These are phyloP conservation scores for Linnaemya vulpina DNA, from an alignment of 2,888 invertebrate genomes.

Conservation along the genomic window DNA sequence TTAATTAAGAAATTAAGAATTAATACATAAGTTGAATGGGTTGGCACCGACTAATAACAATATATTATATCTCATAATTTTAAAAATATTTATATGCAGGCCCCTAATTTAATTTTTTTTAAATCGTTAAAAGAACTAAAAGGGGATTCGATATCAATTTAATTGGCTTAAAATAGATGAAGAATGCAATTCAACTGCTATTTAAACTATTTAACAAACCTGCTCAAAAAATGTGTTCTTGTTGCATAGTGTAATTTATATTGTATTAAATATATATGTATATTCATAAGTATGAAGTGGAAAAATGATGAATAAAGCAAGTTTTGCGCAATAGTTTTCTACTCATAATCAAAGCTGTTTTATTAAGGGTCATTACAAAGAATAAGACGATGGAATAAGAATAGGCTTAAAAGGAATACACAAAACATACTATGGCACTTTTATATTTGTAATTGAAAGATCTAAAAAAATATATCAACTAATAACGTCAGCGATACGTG, in stretches of 20 bases:
- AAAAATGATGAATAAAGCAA: constrained; percentile 47
- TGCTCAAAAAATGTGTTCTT: no score
- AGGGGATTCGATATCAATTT: no score
- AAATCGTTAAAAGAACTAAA: no score
- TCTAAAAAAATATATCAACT: background rate
- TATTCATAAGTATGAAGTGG: background rate
- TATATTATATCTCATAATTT: no score
- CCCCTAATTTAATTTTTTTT: no score
- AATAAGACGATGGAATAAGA: constrained; percentile 10
- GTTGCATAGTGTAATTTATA: background rate
- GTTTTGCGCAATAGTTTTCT: constrained; percentile 33
- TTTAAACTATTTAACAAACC: no score
- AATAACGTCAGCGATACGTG: constrained; percentile 49
- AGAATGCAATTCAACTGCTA: no score
- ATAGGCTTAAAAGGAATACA: background rate
- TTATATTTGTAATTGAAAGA: constrained; percentile 8
- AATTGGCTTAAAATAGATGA: no score
- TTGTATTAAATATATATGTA: background rate
- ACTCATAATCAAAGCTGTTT: constrained; percentile 1
- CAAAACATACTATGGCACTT: background rate
- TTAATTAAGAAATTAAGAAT: no score
- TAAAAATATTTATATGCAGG: no score
- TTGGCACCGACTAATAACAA: no score
- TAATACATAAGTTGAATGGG: no score
- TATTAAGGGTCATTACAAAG: constrained; percentile 43